Conservation (phyloP, 2,888 invertebrate genomes). For the Orthosia cruda region DNA sequence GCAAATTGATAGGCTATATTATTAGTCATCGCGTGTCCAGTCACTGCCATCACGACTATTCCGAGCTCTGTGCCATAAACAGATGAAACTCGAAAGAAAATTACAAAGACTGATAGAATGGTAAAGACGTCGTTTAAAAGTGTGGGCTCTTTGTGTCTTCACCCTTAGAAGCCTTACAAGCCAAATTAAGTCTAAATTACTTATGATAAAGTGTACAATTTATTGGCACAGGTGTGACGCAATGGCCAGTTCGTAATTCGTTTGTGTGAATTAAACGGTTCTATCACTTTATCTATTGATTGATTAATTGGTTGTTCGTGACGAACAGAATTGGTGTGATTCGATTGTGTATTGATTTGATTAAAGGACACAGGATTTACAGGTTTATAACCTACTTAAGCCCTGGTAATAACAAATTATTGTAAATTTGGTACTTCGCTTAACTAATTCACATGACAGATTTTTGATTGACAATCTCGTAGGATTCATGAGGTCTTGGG, state of each 20-base stretch:
- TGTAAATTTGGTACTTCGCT: no score
- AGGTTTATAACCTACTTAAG: not conserved
- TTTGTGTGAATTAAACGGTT: slow-evolving; percentile 54
- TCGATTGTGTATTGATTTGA: not conserved
- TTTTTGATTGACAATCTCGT: no score
- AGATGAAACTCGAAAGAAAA: slow-evolving; percentile 62
- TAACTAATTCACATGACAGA: no score
- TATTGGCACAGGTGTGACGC: not conserved
- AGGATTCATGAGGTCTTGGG: no score
- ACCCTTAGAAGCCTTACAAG: slow-evolving; percentile 4
- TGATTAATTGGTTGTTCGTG: slow-evolving; percentile 51
- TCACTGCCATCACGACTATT: not conserved
- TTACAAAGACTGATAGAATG: slow-evolving; percentile 64
- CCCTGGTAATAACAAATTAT: no score
- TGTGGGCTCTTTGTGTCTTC: slow-evolving; percentile 34
- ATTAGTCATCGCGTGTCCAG: no score
- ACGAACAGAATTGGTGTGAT: slow-evolving; percentile 1
- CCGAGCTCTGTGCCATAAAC: slow-evolving; percentile 37
- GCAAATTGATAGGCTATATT: no score
- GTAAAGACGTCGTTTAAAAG: slow-evolving; percentile 53
- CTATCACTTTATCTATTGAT: slow-evolving; percentile 47
- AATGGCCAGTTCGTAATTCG: slow-evolving; percentile 44
- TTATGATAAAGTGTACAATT: slow-evolving; percentile 24
- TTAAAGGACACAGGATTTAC: not conserved
- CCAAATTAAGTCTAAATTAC: not conserved